Evolutionary conservation across 2,113 vertebrate genomes (phyloP).

Genomic region (Cinclus mexicanus): DNA sequence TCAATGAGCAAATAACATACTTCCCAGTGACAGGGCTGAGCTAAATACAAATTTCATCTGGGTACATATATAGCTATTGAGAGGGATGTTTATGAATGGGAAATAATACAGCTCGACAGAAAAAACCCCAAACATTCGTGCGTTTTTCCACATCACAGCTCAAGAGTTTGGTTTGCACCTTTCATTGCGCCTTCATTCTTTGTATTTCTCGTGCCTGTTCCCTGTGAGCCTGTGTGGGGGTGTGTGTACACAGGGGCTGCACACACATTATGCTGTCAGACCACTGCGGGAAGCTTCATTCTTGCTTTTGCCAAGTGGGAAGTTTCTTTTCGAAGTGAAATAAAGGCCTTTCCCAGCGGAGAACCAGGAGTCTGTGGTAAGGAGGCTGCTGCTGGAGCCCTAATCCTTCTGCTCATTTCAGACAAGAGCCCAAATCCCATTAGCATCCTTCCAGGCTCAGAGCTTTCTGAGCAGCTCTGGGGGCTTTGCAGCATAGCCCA

Average conservation of each 20-base stretch:
- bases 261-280: constrained; percentile 37
- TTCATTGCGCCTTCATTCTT: not conserved
- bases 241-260: not conserved
- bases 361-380: not conserved
- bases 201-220: not conserved
- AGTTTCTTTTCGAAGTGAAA: not conserved
- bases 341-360: not conserved
- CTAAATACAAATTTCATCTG: constrained; percentile 44
- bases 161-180: not conserved
- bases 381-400: not conserved
- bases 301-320: constrained; percentile 25
- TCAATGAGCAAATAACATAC: constrained; percentile 20
- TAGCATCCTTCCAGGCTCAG: not conserved
- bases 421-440: not conserved
- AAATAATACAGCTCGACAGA: not conserved
- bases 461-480: not conserved
- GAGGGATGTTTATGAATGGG: constrained; percentile 10
- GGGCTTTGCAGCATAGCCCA: not conserved
- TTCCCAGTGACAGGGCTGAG: constrained; percentile 1
- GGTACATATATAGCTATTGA: constrained; percentile 47
- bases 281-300: constrained; percentile 13
- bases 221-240: not conserved
- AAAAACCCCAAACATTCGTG: not conserved
- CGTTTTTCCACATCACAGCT: not conserved
- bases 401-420: not conserved